Evolutionary conservation across 1,140 invertebrate species (phyloP).

Genomic region (Agrypnia vestita): DNA sequence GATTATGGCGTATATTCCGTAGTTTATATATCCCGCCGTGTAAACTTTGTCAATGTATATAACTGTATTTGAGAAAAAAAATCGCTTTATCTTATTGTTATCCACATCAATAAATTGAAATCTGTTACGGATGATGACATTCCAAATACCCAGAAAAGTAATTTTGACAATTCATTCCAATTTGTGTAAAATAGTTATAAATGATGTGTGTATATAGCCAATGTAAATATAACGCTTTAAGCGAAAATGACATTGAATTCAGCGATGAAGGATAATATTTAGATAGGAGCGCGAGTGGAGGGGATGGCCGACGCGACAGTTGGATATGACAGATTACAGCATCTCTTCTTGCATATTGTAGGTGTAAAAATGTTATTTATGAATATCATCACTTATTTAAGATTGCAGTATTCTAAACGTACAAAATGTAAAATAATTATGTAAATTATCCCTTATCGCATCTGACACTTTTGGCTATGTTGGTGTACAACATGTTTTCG

Average conservation of each 20-base stretch:
- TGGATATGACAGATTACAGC: neutral
- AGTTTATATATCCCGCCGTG: slow-evolving; percentile 29
- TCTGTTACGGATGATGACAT: slow-evolving; percentile 49
- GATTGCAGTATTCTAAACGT: slow-evolving; percentile 60
- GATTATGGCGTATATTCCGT: slow-evolving; percentile 26
- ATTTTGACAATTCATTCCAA: slow-evolving; percentile 56
- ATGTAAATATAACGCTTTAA: slow-evolving; percentile 59
- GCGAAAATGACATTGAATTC: slow-evolving; percentile 33
- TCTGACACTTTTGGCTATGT: slow-evolving; percentile 33
- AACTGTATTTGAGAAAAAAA: slow-evolving; percentile 31
- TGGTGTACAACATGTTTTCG: slow-evolving; percentile 11
- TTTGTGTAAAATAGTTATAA: slow-evolving; percentile 59
- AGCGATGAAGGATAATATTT: slow-evolving; percentile 20
- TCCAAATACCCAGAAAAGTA: slow-evolving; percentile 43
- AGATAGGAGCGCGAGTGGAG: slow-evolving; percentile 1
- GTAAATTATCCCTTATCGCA: slow-evolving; percentile 36
- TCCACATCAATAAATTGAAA: slow-evolving; percentile 25
- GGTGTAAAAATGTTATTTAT: slow-evolving; percentile 52
- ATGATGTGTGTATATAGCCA: slow-evolving; percentile 58
- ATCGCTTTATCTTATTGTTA: slow-evolving; percentile 41
- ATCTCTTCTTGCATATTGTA: slow-evolving; percentile 47
- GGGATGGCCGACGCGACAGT: neutral
- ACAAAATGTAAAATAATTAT: slow-evolving; percentile 56
- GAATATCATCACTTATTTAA: slow-evolving; percentile 49
- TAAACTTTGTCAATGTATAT: slow-evolving; percentile 35